Conservation (phyloP, 2,888 invertebrate genomes). For the Drosophila antonietae region DNA sequence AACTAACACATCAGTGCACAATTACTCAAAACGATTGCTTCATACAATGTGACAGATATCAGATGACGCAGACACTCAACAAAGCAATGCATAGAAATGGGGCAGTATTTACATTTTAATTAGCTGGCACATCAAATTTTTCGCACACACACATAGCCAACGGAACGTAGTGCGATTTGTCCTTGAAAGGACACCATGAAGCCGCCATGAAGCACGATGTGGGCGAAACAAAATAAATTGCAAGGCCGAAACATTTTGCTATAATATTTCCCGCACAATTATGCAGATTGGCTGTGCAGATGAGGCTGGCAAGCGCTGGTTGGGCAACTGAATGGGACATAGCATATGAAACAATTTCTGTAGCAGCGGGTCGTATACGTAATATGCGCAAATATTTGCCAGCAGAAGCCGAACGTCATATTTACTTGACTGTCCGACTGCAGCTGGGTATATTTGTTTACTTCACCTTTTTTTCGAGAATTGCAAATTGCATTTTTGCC, state of each 20-base stretch:
- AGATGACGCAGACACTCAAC: conserved; percentile 16
- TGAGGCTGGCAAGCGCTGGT: conserved; percentile 12
- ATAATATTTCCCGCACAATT: conserved; percentile 69
- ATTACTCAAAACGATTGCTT: conserved; percentile 46
- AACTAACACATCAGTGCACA: conserved; percentile 33
- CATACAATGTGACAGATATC: conserved; percentile 55
- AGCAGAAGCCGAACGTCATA: conserved; percentile 54
- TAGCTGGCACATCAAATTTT: conserved; percentile 63
- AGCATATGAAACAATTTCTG: conserved; percentile 38
- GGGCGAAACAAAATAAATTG: conserved; percentile 44
- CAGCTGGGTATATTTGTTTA: conserved; percentile 48
- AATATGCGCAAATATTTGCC: conserved; percentile 66
- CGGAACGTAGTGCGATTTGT: conserved; percentile 39
- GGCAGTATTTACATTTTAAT: conserved; percentile 71
- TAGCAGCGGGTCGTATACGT: conserved; percentile 48
- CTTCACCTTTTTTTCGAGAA: conserved; percentile 37
- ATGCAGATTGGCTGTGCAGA: conserved; percentile 65
- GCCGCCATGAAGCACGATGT: conserved; percentile 6
- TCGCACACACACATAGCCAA: conserved; percentile 10
- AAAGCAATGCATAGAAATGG: conserved; percentile 53
- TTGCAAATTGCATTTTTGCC: conserved; percentile 71
- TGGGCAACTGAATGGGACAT: conserved; percentile 6
- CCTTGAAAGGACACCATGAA: conserved; percentile 62
- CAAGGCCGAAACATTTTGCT: conserved; percentile 48
- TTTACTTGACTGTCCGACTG: conserved; percentile 52